Conservation (phyloP, 2,797 vertebrate species). For the Molossus alvarezi region DNA sequence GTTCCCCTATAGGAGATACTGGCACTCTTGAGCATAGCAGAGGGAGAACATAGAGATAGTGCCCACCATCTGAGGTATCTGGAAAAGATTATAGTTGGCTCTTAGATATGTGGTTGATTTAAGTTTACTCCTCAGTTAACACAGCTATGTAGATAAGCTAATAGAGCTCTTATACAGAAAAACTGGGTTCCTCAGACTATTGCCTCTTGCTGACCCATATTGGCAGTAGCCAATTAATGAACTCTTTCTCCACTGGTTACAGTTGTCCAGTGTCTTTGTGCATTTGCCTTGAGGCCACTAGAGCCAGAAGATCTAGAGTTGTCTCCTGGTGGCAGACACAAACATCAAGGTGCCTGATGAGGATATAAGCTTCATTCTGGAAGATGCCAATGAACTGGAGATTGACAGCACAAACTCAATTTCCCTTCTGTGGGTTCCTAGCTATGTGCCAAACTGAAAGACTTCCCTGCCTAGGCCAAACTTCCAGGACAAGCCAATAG, state of each 20-base stretch:
- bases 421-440: neutral
- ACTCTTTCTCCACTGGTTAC: neutral
- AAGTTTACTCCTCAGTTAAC: neutral
- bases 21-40: neutral
- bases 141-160: neutral
- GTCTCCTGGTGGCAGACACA: neutral
- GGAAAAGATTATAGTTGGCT: neutral
- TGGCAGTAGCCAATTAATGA: neutral
- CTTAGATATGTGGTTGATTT: neutral
- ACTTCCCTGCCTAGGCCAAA: fast-evolving
- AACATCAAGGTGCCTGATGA: neutral
- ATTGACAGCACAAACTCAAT: neutral
- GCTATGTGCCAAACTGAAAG: neutral
- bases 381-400: neutral
- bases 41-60: neutral
- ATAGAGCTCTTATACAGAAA: neutral
- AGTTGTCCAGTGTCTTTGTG: neutral
- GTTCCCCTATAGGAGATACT: neutral
- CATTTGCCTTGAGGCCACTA: neutral
- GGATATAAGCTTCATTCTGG: neutral
- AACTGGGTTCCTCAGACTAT: neutral
- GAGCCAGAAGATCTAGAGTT: neutral
- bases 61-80: neutral
- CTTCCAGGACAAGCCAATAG: neutral
- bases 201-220: neutral